Evolutionary conservation across 2,888 invertebrate genomes (phyloP), one percentile per base, ranked within the genome.

Genomic region (Calliscelio sp.): DNA sequence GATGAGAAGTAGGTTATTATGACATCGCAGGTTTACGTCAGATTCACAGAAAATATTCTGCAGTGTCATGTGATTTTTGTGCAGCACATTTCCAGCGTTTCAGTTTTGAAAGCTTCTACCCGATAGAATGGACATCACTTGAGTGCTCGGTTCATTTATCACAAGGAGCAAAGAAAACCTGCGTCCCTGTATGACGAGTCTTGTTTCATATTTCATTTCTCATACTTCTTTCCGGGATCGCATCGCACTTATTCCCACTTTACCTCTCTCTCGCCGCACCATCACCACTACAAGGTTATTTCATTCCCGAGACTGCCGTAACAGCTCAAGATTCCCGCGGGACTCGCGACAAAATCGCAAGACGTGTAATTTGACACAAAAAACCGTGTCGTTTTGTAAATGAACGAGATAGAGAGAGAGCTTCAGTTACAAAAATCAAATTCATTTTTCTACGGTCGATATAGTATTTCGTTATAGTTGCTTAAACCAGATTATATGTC

Each of bases 151-250:
- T 81, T 84, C 84, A 84, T 84, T 81, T 81, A 84, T 84, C 75
- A 84, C 53, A 61, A 71, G 66, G 14, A 66, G 59, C 68, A 84
- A 84, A 71, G 81, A n/a, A 77, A 77, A 73, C 75, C 49, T 32
- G 70, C 68, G 44, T 55, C 63, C 28, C 63, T 24, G 71, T 75
- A 75, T 66, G 80, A 70, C 80, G 66, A 71, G 65, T 77, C 77
- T 80, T 84, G 84, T 84, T 84, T 84, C 80, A 84, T 77, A 80
- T 80, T 84, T 73, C 84, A 84, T 84, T 84, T 81, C 78, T 84
- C n/a, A n/a, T n/a, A n/a, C 63, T 68, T n/a, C 65, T 41, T 71
- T 51, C 25, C 35, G 22, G 57, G 51, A 71, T 80, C 51, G 55
- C 61, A 55, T 70, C 70, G 66, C 53, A 74, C 79, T 70, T 81